These are phyloP conservation scores for Drosophila novamexicana DNA, from an alignment of 1,140 invertebrate species.

Conservation along the genomic window DNA sequence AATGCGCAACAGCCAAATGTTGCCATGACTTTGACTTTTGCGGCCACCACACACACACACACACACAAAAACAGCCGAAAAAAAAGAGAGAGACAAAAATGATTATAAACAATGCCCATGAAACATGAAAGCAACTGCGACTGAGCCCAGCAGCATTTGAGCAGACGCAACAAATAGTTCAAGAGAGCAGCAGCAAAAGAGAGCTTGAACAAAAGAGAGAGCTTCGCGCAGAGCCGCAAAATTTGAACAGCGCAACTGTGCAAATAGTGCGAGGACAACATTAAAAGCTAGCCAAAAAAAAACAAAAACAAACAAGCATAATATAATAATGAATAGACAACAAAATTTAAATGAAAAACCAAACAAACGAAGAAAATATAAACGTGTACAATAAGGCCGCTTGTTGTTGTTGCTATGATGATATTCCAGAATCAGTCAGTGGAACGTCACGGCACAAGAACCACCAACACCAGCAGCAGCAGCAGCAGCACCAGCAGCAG, in stretches of 20 bases:
- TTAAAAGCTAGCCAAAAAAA: constrained; percentile 25
- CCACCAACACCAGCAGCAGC: constrained; percentile 17
- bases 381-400: constrained; percentile 62
- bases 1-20: constrained; percentile 21
- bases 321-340: not conserved
- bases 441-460: constrained; percentile 76
- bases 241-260: constrained; percentile 9
- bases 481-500: constrained; percentile 23
- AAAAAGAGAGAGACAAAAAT: constrained; percentile 4
- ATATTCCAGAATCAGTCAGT: constrained; percentile 73
- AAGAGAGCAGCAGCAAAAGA: constrained; percentile 4
- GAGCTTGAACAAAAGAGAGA: not conserved
- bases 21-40: constrained; percentile 63
- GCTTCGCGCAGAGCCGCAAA: not conserved
- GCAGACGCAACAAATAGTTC: constrained; percentile 1
- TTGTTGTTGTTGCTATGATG: constrained; percentile 47
- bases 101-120: constrained; percentile 44
- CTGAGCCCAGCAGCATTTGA: constrained; percentile 1
- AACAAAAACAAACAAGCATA: constrained; percentile 23
- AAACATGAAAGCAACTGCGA: constrained; percentile 25
- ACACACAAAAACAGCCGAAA: constrained; percentile 10
- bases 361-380: constrained; percentile 47
- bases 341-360: constrained; percentile 73
- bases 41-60: constrained; percentile 3
- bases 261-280: constrained; percentile 24